Evolutionary conservation across 2,888 invertebrate species (phyloP).

Genomic region (Ophonus ardosiacus): DNA sequence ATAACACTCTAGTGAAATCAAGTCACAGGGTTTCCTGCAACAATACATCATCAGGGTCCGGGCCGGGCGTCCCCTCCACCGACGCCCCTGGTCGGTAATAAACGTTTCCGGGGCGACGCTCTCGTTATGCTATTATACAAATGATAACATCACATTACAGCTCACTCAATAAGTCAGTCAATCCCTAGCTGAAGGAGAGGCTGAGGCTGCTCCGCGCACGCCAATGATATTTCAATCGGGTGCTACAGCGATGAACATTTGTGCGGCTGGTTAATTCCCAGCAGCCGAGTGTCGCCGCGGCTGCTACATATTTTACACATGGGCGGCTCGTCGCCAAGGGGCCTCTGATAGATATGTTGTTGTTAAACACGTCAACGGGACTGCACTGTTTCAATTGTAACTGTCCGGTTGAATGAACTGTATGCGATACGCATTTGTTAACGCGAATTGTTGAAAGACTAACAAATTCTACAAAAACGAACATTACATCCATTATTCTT

Average conservation of each 20-base stretch:
- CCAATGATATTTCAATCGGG: conserved; percentile 58
- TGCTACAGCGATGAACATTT: conserved; percentile 50
- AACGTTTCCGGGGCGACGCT: conserved; percentile 59
- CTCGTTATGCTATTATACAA: conserved; percentile 60
- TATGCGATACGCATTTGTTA: conserved; percentile 18
- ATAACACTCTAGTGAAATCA: conserved; percentile 19
- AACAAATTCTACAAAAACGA: neutral
- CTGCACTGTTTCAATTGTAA: conserved; percentile 29
- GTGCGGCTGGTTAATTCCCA: conserved; percentile 56
- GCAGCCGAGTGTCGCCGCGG: conserved; percentile 55
- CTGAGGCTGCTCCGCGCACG: conserved; percentile 17
- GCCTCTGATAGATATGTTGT: conserved; percentile 45
- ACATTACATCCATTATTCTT: neutral
- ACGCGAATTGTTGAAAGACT: neutral
- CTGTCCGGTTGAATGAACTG: conserved; percentile 23
- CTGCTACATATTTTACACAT: conserved; percentile 60
- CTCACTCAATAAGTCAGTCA: conserved; percentile 53
- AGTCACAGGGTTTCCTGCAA: neutral
- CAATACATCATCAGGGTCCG: conserved; percentile 39
- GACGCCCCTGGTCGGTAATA: conserved; percentile 48
- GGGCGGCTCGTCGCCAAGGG: conserved; percentile 55
- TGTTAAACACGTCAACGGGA: conserved; percentile 44
- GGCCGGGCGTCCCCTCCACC: neutral
- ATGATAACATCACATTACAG: conserved; percentile 62
- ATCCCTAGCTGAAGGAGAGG: neutral